Percentiles rank a stretch among this genome's conserved stretches.
phyloP scores from a whole-genome alignment of 2,113 vertebrate species.

The Cryptomyrus ogoouensis region DNA sequence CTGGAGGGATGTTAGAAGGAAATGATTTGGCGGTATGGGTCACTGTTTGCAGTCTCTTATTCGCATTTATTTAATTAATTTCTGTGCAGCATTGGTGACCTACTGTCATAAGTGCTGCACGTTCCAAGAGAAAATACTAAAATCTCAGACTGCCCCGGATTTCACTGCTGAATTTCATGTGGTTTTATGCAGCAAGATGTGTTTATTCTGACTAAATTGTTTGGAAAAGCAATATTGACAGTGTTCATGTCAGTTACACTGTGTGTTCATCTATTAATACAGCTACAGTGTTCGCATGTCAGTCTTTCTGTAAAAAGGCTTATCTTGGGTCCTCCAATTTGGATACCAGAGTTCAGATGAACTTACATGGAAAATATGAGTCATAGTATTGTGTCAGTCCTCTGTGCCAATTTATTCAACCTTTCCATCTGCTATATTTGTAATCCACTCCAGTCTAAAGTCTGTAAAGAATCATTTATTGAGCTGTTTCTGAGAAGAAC shows the following conservation, averaged over 20 bases:
- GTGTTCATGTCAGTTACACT: not conserved
- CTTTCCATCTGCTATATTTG: not conserved
- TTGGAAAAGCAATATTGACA: not conserved
- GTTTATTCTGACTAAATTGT: not conserved
- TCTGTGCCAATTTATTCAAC: constrained; percentile 7
- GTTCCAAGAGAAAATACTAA: not conserved
- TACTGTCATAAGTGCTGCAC: not conserved
- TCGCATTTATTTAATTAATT: not conserved
- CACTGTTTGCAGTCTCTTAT: not conserved
- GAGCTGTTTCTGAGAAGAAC: not conserved
- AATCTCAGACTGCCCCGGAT: not conserved
- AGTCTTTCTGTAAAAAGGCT: not conserved
- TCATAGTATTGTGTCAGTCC: not conserved
- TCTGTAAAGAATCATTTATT: not conserved
- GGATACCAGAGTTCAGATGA: not conserved
- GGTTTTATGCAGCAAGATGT: not conserved
- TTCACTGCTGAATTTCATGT: not conserved
- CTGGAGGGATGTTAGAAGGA: not conserved
- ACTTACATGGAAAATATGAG: constrained; percentile 8
- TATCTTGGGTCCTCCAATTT: not conserved
- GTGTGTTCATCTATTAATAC: not conserved
- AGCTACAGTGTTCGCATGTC: not conserved
- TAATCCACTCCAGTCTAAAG: not conserved
- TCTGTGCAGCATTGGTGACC: not conserved
- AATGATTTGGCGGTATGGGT: not conserved